Conservation (phyloP, 2,797 vertebrate genomes). For the Amniataba percoides region DNA sequence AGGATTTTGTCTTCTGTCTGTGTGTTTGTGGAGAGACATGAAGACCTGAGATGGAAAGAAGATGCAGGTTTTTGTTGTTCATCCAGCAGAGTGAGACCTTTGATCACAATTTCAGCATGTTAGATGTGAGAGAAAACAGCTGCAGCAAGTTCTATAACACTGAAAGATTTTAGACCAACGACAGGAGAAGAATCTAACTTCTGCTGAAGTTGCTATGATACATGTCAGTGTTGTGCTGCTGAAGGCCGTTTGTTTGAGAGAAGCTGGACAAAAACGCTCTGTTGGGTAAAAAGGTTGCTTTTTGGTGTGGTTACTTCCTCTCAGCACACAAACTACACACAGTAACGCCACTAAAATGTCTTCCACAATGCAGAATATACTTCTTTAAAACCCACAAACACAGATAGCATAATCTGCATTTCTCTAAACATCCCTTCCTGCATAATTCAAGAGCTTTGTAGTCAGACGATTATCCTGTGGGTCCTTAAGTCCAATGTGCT, state of each 20-base stretch:
- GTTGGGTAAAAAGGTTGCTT: too few relatives aligned
- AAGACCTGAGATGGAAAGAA: neutral
- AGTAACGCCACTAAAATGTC: neutral
- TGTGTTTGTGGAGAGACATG: neutral
- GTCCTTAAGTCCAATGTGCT: neutral
- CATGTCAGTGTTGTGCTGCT: neutral
- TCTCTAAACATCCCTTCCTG: neutral
- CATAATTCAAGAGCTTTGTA: constrained; percentile 3
- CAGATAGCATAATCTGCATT: constrained; percentile 15
- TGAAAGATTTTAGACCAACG: neutral
- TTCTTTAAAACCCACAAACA: neutral
- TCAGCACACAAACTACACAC: neutral
- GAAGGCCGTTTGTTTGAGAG: constrained; percentile 28
- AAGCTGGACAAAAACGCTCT: neutral
- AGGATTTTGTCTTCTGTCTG: neutral
- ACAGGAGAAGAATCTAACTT: neutral
- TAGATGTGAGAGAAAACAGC: neutral
- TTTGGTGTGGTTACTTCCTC: neutral
- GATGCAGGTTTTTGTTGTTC: neutral
- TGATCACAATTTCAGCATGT: neutral
- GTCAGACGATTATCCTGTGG: neutral
- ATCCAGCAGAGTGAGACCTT: neutral
- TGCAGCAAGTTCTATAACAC: neutral
- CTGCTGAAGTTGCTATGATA: neutral
- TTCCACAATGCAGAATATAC: neutral